Evolutionary conservation across 2,888 invertebrate genomes (phyloP), one percentile per base, ranked within the genome.

Genomic region (Nasonia oneida): DNA sequence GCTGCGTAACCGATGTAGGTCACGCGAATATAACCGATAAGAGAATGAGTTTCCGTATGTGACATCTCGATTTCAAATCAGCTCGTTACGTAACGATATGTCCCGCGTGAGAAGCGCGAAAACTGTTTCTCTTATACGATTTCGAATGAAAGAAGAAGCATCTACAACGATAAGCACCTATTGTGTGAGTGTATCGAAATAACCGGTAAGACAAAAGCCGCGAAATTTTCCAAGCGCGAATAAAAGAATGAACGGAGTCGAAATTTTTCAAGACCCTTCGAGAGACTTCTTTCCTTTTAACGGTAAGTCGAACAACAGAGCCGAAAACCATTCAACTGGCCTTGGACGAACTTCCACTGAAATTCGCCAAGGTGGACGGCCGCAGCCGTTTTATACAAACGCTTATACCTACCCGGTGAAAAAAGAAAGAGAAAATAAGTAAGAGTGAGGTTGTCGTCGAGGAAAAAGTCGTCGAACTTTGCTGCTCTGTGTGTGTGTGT

Each of bases 341-440:
- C 83, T 83, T 83, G 83, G 70, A 71, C 39, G 75, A 37, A 23
- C 33, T 61, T 23, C 15, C 3, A 23, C 18, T 70, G 18, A 53
- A 15, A 53, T 53, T 29, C 29, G 67, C 67, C 82, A 76, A 81
- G 81, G 81, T 81, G 47, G 74, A 74, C 81, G 74, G 47, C 39
- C 61, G 29, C 78, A 39, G 14, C 53, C n/a, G 6, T 0, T 39
- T 0, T 18, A 47, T 29, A 29, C 29, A 29, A 0, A 29, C 29
- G 29, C 29, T 29, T 29, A 29, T 14, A 39, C 73, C 18, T 18
- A 8, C 10, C n/a, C n/a, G n/a, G 15, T 12, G 14, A 53, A 75
- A 81, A 61, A 29, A 75, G 33, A 81, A 81, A 81, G 64, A 81
- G 74, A 73, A 61, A 81, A 81, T 42, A 74, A 81, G 74, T 75